These are phyloP conservation scores for Peromyscus californicus DNA, from an alignment of 2,113 vertebrate species.

Conservation along the genomic window DNA sequence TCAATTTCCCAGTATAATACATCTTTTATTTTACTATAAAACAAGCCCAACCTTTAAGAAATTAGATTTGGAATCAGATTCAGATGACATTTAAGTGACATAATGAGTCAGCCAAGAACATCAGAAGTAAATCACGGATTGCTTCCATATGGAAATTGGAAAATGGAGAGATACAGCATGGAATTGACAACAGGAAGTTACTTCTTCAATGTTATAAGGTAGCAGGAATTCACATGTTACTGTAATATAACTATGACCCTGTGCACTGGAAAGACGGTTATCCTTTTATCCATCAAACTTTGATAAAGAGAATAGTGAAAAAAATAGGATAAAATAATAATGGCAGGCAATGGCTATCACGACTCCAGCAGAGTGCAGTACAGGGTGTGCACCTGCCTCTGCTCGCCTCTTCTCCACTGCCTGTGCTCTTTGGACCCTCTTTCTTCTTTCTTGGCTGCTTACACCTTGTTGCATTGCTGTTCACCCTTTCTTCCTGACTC, in stretches of 20 bases:
- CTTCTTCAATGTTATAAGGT: not conserved
- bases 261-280: not conserved
- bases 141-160: not conserved
- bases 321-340: not conserved
- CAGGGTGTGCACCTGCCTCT: constrained; percentile 76
- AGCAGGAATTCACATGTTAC: not conserved
- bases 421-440: constrained; percentile 63
- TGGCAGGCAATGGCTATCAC: constrained; percentile 22
- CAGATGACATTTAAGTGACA: not conserved
- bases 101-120: not conserved
- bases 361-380: constrained; percentile 54
- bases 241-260: not conserved
- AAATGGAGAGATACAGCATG: not conserved
- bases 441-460: constrained; percentile 82
- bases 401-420: constrained; percentile 54
- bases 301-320: too few relatives aligned
- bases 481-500: constrained; percentile 88
- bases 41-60: constrained; percentile 25
- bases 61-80: not conserved
- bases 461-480: constrained; percentile 87
- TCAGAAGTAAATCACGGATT: not conserved
- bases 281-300: not conserved
- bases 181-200: not conserved
- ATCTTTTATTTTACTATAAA: constrained; percentile 13
- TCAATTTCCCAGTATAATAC: not conserved